Evolutionary conservation across 2,797 vertebrate species (phyloP).

Genomic region (Enteromius thamalakanensis): DNA sequence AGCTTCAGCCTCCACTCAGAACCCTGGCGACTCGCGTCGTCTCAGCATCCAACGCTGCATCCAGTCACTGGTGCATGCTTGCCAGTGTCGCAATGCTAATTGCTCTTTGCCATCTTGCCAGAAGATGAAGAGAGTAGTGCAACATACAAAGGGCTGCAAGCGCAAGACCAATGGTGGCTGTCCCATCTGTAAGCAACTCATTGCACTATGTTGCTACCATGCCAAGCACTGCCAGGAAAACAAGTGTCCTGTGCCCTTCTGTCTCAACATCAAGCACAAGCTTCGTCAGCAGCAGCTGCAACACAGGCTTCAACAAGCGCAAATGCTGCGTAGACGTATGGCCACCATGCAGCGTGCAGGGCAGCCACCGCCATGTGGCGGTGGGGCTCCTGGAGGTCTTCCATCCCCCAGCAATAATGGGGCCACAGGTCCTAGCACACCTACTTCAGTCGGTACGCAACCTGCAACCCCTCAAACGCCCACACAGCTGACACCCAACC

Average conservation of each 20-base stretch:
- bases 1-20: conserved; percentile 90
- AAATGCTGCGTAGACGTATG: conserved; percentile 96
- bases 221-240: conserved; percentile 99
- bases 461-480: conserved; percentile 91
- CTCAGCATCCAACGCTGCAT: conserved; percentile 98
- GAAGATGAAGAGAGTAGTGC: conserved; percentile 98
- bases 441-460: conserved; percentile 89
- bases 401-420: conserved; percentile 79
- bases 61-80: conserved; percentile 95
- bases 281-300: conserved; percentile 97
- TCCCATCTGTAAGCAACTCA: conserved; percentile 98
- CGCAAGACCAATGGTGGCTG: conserved; percentile 96
- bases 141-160: conserved; percentile 98
- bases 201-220: conserved; percentile 97
- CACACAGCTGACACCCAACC: conserved; percentile 66
- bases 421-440: conserved; percentile 79
- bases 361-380: conserved; percentile 71
- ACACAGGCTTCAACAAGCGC: conserved; percentile 94
- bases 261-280: conserved; percentile 98
- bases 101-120: conserved; percentile 96
- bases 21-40: conserved; percentile 92
- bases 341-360: conserved; percentile 96
- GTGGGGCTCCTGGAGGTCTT: conserved; percentile 81
- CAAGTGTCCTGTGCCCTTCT: conserved; percentile 98
- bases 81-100: conserved; percentile 98